A percentile compares a stretch with the other conserved stretches of the same genome.
phyloP scores from a whole-genome alignment of 2,888 invertebrate genomes.

The Clusia tigrina region DNA sequence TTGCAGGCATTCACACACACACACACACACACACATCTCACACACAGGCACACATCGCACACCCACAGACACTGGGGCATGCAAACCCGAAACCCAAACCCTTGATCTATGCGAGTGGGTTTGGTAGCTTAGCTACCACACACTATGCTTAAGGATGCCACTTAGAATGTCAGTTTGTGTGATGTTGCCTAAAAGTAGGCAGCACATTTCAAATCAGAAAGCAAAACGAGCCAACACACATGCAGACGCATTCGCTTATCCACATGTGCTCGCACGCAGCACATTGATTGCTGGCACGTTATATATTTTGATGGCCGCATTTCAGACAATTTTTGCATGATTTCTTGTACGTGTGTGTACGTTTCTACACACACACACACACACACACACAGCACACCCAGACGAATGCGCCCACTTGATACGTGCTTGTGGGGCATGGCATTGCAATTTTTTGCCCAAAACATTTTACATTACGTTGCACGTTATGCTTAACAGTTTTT shows the following conservation, averaged over 20 bases:
- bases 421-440: too few species aligned
- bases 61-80: not conserved
- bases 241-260: conserved; percentile 4
- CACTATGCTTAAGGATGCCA: not conserved
- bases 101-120: too few species aligned
- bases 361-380: too few species aligned
- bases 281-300: conserved; percentile 57
- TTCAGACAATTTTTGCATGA: conserved; percentile 43
- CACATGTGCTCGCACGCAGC: conserved; percentile 18
- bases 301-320: conserved; percentile 54
- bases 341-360: conserved; percentile 51
- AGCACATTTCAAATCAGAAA: conserved; percentile 33
- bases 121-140: not conserved
- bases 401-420: too few species aligned
- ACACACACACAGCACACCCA: too few species aligned
- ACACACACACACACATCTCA: not conserved
- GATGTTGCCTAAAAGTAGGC: conserved; percentile 32
- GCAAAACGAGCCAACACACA: not conserved
- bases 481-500: not conserved
- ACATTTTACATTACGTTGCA: not conserved
- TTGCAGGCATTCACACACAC: not conserved
- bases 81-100: not conserved
- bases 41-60: not conserved
- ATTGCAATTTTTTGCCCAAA: too few species aligned
- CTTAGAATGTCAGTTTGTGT: not conserved